These are phyloP conservation scores for Oppia nitens DNA, from an alignment of 1,140 invertebrate species.

Conservation along the genomic window DNA sequence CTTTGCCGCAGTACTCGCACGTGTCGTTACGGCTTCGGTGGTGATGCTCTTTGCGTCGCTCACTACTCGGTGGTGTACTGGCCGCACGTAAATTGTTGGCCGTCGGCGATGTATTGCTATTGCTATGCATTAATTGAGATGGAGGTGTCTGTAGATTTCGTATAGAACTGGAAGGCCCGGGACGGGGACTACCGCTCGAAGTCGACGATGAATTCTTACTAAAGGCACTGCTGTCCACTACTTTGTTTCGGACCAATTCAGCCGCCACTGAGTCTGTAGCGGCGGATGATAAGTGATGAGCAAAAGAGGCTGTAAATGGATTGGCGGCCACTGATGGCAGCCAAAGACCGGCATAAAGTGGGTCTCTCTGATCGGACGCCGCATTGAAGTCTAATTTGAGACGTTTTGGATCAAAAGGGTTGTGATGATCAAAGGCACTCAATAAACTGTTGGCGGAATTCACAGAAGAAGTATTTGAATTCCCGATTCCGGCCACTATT, in stretches of 20 bases:
- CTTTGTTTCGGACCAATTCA: background rate
- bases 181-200: background rate
- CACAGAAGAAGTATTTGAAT: slow-evolving; percentile 29
- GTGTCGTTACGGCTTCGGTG: slow-evolving; percentile 60
- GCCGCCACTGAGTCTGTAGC: background rate
- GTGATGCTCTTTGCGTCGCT: slow-evolving; percentile 37
- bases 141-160: background rate
- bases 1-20: slow-evolving; percentile 93
- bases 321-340: slow-evolving; percentile 34
- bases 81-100: slow-evolving; percentile 36
- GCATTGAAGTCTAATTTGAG: slow-evolving; percentile 46
- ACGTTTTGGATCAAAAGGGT: slow-evolving; percentile 34
- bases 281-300: background rate
- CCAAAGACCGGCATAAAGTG: slow-evolving; percentile 32
- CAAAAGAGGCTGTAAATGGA: slow-evolving; percentile 5
- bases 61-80: slow-evolving; percentile 38
- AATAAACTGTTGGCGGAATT: slow-evolving; percentile 25
- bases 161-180: background rate
- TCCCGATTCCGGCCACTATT: slow-evolving; percentile 20
- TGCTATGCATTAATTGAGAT: background rate
- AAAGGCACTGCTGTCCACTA: slow-evolving; percentile 19
- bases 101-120: slow-evolving; percentile 10
- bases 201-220: background rate
- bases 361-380: slow-evolving; percentile 32
- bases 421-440: slow-evolving; percentile 18